Conservation (phyloP, 2,113 vertebrate genomes). For the Stigmatopora nigra region DNA sequence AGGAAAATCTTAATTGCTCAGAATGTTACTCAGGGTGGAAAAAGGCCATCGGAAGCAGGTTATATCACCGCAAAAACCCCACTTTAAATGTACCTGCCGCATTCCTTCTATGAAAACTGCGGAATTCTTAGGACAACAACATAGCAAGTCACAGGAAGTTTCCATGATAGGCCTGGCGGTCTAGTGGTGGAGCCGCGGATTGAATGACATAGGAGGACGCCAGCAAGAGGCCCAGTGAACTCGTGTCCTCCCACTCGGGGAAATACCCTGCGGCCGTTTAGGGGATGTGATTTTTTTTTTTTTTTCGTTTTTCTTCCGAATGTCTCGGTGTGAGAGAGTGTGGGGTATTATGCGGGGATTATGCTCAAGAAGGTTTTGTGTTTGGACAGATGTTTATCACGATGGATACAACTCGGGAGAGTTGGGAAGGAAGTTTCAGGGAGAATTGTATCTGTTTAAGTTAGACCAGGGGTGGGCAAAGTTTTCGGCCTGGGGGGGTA, state of each 20-base stretch:
- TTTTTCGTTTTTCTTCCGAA: slow-evolving; percentile 33
- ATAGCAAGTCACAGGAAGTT: slow-evolving; percentile 42
- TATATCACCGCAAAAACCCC: slow-evolving; percentile 32
- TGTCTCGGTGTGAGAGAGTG: slow-evolving; percentile 28
- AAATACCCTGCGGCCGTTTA: slow-evolving; percentile 53
- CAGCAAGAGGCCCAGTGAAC: slow-evolving; percentile 44
- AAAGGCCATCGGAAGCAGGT: slow-evolving; percentile 13
- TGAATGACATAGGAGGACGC: slow-evolving; percentile 51
- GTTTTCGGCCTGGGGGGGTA: too few relatives aligned
- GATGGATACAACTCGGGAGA: slow-evolving; percentile 30
- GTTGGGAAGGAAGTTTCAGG: slow-evolving; percentile 13
- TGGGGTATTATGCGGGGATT: slow-evolving; percentile 42
- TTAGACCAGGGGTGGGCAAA: too few relatives aligned
- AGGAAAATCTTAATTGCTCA: slow-evolving; percentile 36
- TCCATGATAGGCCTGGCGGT: slow-evolving; percentile 39
- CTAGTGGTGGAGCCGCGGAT: slow-evolving; percentile 40
- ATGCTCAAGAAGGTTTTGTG: slow-evolving; percentile 53
- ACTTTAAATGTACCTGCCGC: slow-evolving; percentile 17
- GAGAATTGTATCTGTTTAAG: background rate
- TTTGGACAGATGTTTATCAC: slow-evolving; percentile 61
- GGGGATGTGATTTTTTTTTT: slow-evolving; percentile 45
- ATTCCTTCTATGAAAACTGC: slow-evolving; percentile 24
- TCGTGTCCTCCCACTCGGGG: slow-evolving; percentile 47
- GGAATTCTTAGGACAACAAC: slow-evolving; percentile 33
- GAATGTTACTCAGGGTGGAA: slow-evolving; percentile 27